Evolutionary conservation across 1,140 invertebrate species (phyloP).

Genomic region (Lepidurus arcticus): DNA sequence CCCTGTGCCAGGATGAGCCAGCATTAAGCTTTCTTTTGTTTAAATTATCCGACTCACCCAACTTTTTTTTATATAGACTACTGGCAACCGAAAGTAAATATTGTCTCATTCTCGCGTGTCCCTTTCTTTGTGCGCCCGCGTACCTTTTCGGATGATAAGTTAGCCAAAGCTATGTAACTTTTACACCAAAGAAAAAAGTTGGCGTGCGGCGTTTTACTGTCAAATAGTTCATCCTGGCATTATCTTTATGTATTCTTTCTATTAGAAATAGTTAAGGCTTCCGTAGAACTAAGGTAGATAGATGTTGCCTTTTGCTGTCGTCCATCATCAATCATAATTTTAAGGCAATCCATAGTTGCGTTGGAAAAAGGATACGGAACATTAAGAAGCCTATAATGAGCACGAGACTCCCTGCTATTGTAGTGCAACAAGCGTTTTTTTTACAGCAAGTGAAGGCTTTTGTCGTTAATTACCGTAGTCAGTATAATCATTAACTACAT

Average conservation of each 20-base stretch:
- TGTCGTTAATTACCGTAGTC: no score
- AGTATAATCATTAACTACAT: no score
- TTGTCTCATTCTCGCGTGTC: background rate
- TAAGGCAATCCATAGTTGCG: background rate
- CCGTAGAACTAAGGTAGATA: background rate
- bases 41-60: no score
- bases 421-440: no score
- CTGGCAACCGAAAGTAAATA: conserved; percentile 14
- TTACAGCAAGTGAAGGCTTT: no score
- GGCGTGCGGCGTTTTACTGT: background rate
- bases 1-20: no score
- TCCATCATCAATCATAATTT: background rate
- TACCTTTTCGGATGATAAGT: background rate
- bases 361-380: background rate
- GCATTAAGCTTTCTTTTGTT: no score
- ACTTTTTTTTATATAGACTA: no score
- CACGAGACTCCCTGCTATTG: no score
- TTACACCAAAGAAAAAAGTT: background rate
- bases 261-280: background rate
- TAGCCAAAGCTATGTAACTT: background rate
- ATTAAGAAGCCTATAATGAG: background rate
- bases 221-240: background rate
- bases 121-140: background rate
- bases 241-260: background rate
- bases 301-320: background rate